Base-by-base conservation (phyloP, 1,140 invertebrate species). In the Drosophila sturtevanti region DNA sequence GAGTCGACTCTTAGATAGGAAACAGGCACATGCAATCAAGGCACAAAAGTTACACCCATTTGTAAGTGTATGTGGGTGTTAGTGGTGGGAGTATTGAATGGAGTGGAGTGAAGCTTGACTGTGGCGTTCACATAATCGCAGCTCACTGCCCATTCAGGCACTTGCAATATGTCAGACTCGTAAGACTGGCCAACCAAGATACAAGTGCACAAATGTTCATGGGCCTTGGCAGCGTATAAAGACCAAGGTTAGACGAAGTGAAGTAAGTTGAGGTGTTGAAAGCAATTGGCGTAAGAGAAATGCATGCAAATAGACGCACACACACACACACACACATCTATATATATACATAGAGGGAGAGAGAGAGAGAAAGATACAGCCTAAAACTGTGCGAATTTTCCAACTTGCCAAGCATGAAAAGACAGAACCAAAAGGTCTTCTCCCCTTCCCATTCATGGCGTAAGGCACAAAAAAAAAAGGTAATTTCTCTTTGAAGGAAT, bases 271-370 rank as follows among this genome's bases (percentile, higher is more conserved):
- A 87, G 84, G 84, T 89, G 82, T 87, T 87, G 84, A 87, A 87
- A 87, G 84, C 84, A 87, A 89, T 86, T 77, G 78, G 76, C 76
- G 71, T 73, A 73, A 79, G 72, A 89, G 79, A 87, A 89, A 82
- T 72, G 76, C 54, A 76, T 66, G 64, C 66, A 51, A 56, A 54
- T 48, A 55, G 51, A 18, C 51, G 41, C 35, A 22, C n/a, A 22
- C 21, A 34, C 37, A 22, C 62, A 58, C 62, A 14, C 34, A 27
- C n/a, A 59, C 56, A 16, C 48, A 69, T 2, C 34, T 21, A 52
- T 10, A 52, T 2, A 3, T 4, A 1, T 48, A 60, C 27, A 67
- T 55, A 54, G n/a, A n/a, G n/a, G n/a, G n/a, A n/a, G n/a, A n/a
- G n/a, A n/a, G n/a, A n/a, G n/a, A n/a, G n/a, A n/a, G n/a, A n/a